Conservation (phyloP, 2,797 vertebrate genomes). For the Channa striata region DNA sequence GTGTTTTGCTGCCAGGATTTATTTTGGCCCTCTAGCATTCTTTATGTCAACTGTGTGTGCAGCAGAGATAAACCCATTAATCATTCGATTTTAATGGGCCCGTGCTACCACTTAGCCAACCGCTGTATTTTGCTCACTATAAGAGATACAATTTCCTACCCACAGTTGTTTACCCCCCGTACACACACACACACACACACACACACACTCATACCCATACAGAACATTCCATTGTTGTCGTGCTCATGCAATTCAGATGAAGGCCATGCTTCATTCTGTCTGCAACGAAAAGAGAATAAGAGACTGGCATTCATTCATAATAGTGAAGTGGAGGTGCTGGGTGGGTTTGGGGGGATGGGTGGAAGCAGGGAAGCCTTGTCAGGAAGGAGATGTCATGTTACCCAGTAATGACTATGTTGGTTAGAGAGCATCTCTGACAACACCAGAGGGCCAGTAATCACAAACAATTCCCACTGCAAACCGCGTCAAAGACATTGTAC, state of each 20-base stretch:
- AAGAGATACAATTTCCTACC: conserved; percentile 60
- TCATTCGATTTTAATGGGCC: conserved; percentile 78
- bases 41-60: conserved; percentile 64
- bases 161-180: conserved; percentile 62
- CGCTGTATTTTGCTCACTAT: conserved; percentile 67
- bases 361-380: conserved; percentile 65
- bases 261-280: conserved; percentile 83
- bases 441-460: conserved; percentile 85
- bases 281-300: conserved; percentile 58
- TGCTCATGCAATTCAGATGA: conserved; percentile 84
- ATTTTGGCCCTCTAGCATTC: conserved; percentile 45
- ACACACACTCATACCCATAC: conserved; percentile 31
- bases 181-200: conserved; percentile 15
- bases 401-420: conserved; percentile 85
- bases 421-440: conserved; percentile 83
- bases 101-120: conserved; percentile 68
- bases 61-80: conserved; percentile 76
- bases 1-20: conserved; percentile 48
- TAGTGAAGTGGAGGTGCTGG: conserved; percentile 41
- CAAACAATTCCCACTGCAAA: conserved; percentile 80
- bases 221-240: conserved; percentile 74
- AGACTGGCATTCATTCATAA: conserved; percentile 78
- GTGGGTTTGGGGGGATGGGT: conserved; percentile 7
- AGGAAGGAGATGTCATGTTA: conserved; percentile 83
- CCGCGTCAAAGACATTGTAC: conserved; percentile 75